Conservation (phyloP, 2,113 vertebrate species). For the Rhinoderma darwinii region DNA sequence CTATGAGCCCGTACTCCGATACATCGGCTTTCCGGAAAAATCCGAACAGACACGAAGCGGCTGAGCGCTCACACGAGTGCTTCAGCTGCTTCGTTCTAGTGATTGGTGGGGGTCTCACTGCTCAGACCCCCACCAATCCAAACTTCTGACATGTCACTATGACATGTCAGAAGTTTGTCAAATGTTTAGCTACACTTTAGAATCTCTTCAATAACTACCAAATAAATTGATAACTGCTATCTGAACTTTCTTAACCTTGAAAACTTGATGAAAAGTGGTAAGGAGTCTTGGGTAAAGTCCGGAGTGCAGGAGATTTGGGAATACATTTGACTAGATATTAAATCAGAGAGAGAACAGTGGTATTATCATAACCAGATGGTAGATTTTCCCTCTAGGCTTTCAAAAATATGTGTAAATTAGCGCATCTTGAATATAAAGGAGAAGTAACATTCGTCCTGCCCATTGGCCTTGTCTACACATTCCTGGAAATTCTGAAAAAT, state of each 20-base stretch:
- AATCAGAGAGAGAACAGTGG: slow-evolving; percentile 9
- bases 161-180: too few relatives aligned
- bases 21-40: too few relatives aligned
- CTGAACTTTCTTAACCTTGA: not conserved
- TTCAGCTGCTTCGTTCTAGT: too few relatives aligned
- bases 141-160: too few relatives aligned
- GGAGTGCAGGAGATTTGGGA: slow-evolving; percentile 2
- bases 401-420: not conserved
- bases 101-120: too few relatives aligned
- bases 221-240: not conserved
- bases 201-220: not conserved
- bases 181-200: too few relatives aligned
- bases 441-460: slow-evolving; percentile 10
- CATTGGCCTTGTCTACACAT: not conserved
- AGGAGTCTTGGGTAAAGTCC: not conserved
- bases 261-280: slow-evolving; percentile 24
- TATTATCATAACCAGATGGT: slow-evolving; percentile 29
- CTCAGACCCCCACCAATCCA: too few relatives aligned
- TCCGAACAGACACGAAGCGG: too few relatives aligned
- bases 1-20: too few relatives aligned
- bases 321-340: slow-evolving; percentile 41
- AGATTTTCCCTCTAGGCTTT: slow-evolving; percentile 3
- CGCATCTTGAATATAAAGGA: slow-evolving; percentile 16
- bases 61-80: too few relatives aligned
- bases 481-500: slow-evolving; percentile 23